Base-by-base conservation (phyloP, 2,888 invertebrate species). In the Philaethria dido region DNA sequence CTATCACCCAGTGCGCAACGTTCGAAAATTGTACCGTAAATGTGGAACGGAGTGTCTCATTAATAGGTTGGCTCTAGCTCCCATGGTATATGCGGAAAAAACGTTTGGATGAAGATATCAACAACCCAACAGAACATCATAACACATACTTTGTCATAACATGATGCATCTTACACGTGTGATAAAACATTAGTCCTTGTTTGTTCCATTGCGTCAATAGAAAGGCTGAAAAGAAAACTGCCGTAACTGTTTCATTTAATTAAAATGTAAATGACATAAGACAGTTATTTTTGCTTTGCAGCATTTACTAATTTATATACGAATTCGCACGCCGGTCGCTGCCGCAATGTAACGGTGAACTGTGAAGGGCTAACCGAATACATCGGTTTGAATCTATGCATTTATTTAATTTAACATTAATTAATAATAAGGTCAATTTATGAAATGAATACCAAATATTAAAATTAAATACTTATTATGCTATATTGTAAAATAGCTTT, bases 311-410 rank as follows among this genome's bases (percentile, higher is more conserved):
- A 39, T 39, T 39, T 39, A 13, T 39, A 39, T 50, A 48, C 14
- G 6, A 48, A 50, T 48, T 5, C n/a, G 20, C 11, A 39, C 14
- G 44, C 9, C n/a, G n/a, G n/a, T n/a, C n/a, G n/a, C n/a, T n/a
- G n/a, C n/a, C 45, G 18, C 20, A 3, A 25, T 14, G 25, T 11
- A 0, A 48, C 36, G 33, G 20, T 39, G 13, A 6, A 45, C 18
- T 36, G 11, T 57, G 3, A 59, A 18, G n/a, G 4, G 44, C 25
- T 52, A 18, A 42, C 57, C 48, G 8, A 48, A 18, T 18, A 25
- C n/a, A n/a, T 57, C 13, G 59, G 48, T 59, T 64, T 42, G 16
- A 16, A 9, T n/a, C 14, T 13, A 39, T 59, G 64, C 64, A 64
- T 64, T 64, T 64, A 64, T 59, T 59, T 59, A 18, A 45, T 16